These are phyloP conservation scores for Cochlearius cochlearius DNA, from an alignment of 2,113 vertebrate genomes.

Conservation along the genomic window DNA sequence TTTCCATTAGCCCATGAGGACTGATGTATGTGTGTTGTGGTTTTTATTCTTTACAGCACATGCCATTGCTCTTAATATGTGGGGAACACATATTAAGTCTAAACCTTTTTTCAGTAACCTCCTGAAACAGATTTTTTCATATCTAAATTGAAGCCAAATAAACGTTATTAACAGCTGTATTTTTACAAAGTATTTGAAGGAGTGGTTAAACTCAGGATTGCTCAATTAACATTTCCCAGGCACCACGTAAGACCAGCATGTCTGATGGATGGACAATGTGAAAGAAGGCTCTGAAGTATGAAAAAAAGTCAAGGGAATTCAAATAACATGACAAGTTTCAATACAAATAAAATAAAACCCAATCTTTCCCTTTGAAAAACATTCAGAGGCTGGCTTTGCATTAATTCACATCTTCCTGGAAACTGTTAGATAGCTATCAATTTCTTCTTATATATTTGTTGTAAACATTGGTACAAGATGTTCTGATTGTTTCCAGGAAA, in stretches of 20 bases:
- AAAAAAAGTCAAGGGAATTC: not conserved
- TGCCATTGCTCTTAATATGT: slow-evolving; percentile 57
- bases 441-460: slow-evolving; percentile 53
- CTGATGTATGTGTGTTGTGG: slow-evolving; percentile 66
- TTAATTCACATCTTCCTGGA: slow-evolving; percentile 17
- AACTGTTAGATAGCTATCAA: slow-evolving; percentile 54
- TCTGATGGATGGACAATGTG: not conserved
- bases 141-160: slow-evolving; percentile 61
- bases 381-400: not conserved
- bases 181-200: slow-evolving; percentile 36
- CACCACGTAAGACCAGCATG: not conserved
- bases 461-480: slow-evolving; percentile 67
- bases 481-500: slow-evolving; percentile 64
- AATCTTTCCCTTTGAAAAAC: not conserved
- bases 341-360: slow-evolving; percentile 4
- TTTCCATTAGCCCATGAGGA: slow-evolving; percentile 56
- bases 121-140: slow-evolving; percentile 55
- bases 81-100: slow-evolving; percentile 54
- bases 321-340: not conserved
- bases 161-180: slow-evolving; percentile 59
- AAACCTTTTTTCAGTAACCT: slow-evolving; percentile 49
- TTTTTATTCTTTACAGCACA: slow-evolving; percentile 67
- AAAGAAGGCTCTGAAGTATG: not conserved
- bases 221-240: slow-evolving; percentile 45
- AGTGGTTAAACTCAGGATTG: not conserved